These are phyloP conservation scores for Ochotona curzoniae DNA, from an alignment of 2,113 vertebrate species.

Conservation along the genomic window DNA sequence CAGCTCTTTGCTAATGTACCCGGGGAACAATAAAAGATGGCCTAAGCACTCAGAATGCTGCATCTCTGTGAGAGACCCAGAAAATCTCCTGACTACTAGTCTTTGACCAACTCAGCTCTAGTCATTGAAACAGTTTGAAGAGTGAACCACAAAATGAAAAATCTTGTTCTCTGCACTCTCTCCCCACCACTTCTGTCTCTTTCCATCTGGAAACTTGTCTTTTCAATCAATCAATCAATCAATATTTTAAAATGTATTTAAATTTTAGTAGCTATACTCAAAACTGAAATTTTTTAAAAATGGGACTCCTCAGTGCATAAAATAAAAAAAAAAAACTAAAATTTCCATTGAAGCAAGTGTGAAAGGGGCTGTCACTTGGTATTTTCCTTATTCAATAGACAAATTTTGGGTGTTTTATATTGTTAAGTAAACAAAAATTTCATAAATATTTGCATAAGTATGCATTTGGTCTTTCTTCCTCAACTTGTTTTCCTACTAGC, in stretches of 20 bases:
- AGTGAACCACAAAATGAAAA: too few relatives aligned
- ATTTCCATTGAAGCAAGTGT: neutral
- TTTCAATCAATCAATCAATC: too few relatives aligned
- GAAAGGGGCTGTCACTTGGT: neutral
- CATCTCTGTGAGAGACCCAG: too few relatives aligned
- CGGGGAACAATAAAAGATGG: too few relatives aligned
- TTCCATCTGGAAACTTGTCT: too few relatives aligned
- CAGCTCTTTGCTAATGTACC: too few relatives aligned
- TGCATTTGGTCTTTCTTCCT: neutral
- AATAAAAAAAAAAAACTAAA: constrained; percentile 8
- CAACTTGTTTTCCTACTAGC: neutral
- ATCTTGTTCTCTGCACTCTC: too few relatives aligned
- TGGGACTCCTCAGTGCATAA: neutral
- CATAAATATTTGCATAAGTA: neutral
- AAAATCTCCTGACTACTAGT: too few relatives aligned
- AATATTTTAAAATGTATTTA: neutral
- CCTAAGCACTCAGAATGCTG: too few relatives aligned
- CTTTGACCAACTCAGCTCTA: too few relatives aligned
- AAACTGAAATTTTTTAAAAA: neutral
- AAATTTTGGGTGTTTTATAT: neutral
- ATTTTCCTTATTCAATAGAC: neutral
- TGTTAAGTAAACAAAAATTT: neutral
- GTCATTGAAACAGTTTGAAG: too few relatives aligned
- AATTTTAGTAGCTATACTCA: constrained; percentile 11
- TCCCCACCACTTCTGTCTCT: too few relatives aligned